These are phyloP conservation scores for Manis javanica DNA, from an alignment of 2,797 vertebrate species.

Conservation along the genomic window DNA sequence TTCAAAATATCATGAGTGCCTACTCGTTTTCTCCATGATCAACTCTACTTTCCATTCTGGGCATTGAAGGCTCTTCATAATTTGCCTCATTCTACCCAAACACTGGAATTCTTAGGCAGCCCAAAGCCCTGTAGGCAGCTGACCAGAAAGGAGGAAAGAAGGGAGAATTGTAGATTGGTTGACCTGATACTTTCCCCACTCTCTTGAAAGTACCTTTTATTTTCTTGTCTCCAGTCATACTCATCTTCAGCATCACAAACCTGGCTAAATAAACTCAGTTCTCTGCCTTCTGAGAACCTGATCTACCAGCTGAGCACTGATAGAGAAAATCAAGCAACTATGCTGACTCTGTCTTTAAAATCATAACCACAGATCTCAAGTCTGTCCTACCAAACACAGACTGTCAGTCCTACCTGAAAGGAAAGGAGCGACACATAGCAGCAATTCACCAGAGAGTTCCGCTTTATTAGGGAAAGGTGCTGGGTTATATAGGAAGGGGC, in stretches of 20 bases:
- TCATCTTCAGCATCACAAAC: background rate
- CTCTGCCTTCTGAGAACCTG: background rate
- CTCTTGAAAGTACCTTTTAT: background rate
- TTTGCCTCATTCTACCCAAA: background rate
- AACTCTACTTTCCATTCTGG: background rate
- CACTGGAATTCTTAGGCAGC: background rate
- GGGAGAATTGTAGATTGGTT: background rate
- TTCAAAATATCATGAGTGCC: slow-evolving; percentile 30
- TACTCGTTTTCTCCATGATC: background rate
- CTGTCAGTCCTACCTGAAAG: no score
- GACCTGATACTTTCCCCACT: background rate
- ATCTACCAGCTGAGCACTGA: background rate
- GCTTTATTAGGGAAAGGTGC: no score
- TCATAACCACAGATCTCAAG: background rate
- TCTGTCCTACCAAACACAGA: no score
- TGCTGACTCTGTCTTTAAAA: background rate
- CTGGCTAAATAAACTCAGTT: background rate
- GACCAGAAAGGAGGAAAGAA: background rate
- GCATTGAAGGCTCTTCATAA: background rate
- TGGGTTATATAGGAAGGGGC: no score
- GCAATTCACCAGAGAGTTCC: no score
- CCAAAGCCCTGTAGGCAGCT: background rate
- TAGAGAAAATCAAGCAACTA: background rate
- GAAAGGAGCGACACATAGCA: no score
- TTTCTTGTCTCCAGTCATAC: background rate